These are phyloP conservation scores for Elysia crispata DNA, from an alignment of 2,888 invertebrate species.

Conservation along the genomic window DNA sequence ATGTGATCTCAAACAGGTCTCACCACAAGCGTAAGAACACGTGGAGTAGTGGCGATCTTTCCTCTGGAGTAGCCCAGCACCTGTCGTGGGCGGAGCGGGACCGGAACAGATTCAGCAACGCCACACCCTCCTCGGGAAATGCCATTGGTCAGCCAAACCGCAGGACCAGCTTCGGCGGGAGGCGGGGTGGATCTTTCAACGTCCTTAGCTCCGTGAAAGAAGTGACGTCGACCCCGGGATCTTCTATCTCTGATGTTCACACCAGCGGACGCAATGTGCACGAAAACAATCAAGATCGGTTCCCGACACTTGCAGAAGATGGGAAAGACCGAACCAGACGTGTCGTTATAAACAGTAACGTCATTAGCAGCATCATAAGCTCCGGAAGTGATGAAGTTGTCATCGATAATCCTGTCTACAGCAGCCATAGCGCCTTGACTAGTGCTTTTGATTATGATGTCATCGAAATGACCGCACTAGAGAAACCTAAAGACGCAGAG, in stretches of 20 bases:
- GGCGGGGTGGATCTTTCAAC: slow-evolving; percentile 38
- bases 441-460: background rate
- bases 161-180: slow-evolving; percentile 33
- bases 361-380: background rate
- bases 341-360: background rate
- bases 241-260: slow-evolving; percentile 20
- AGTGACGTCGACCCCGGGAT: slow-evolving; percentile 35
- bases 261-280: background rate
- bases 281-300: background rate
- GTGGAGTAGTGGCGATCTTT: background rate
- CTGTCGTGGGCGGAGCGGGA: background rate
- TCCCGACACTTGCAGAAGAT: background rate
- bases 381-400: background rate
- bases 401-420: background rate
- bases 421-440: background rate
- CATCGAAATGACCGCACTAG: background rate
- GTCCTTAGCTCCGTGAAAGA: slow-evolving; percentile 45
- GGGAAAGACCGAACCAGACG: background rate
- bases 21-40: background rate
- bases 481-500: too few relatives aligned
- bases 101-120: background rate
- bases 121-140: too few relatives aligned
- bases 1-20: background rate
- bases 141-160: background rate
- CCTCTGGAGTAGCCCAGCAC: background rate